Evolutionary conservation across 2,797 vertebrate species (phyloP).

Genomic region (Lithobates pipiens): DNA sequence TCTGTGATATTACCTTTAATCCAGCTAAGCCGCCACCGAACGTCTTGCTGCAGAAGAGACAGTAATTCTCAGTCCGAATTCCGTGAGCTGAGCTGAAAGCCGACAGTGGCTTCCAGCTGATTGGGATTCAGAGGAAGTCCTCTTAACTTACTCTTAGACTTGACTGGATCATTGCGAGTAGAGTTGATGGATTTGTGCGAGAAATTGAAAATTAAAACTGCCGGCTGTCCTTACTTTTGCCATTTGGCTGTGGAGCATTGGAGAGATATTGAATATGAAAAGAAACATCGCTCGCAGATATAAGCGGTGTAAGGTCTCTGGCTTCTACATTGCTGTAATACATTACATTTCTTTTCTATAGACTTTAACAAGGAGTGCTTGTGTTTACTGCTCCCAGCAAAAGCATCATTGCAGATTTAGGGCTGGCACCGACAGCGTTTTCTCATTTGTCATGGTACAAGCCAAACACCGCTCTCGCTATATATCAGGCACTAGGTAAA

Average conservation of each 20-base stretch:
- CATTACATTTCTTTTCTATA: constrained; percentile 52
- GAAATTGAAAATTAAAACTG: constrained; percentile 58
- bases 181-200: constrained; percentile 52
- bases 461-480: constrained; percentile 14
- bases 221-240: constrained; percentile 44
- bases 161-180: constrained; percentile 41
- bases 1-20: constrained; percentile 17
- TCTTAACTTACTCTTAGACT: constrained; percentile 36
- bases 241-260: background rate
- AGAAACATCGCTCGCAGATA: constrained; percentile 48
- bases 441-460: constrained; percentile 38
- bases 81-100: background rate
- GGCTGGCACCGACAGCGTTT: constrained; percentile 30
- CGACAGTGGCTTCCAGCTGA: constrained; percentile 1
- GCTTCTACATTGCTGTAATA: constrained; percentile 10
- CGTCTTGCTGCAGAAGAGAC: background rate
- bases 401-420: constrained; percentile 50
- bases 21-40: background rate
- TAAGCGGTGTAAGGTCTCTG: constrained; percentile 28
- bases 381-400: constrained; percentile 54
- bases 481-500: constrained; percentile 40
- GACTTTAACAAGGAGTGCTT: constrained; percentile 47
- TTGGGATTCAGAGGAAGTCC: constrained; percentile 29
- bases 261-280: constrained; percentile 54
- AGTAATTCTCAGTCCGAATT: constrained; percentile 7